Evolutionary conservation across 2,888 invertebrate species (phyloP).

Genomic region (Argynnis bischoffii): DNA sequence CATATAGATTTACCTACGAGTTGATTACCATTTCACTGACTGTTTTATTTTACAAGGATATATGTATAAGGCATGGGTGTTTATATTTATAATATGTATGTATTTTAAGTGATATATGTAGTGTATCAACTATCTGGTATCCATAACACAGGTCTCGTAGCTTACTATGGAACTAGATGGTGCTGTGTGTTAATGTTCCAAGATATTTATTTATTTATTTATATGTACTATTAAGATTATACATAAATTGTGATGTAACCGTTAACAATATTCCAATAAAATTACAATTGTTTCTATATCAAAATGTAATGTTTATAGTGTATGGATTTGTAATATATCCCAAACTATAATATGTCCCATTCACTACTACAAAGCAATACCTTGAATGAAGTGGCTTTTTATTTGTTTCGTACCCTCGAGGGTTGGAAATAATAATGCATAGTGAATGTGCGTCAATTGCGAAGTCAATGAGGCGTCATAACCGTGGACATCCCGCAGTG

Average conservation of each 20-base stretch:
- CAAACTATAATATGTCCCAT: conserved; percentile 26
- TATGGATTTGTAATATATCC: conserved; percentile 24
- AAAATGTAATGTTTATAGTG: not conserved
- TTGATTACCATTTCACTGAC: too few species aligned
- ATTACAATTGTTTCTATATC: not conserved
- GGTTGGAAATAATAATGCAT: conserved; percentile 40
- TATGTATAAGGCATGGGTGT: too few species aligned
- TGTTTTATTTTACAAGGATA: too few species aligned
- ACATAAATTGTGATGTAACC: not conserved
- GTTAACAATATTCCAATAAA: not conserved
- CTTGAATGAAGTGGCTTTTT: conserved; percentile 40
- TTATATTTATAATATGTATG: too few species aligned
- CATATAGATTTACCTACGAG: too few species aligned
- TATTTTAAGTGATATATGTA: too few species aligned
- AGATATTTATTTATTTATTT: too few species aligned
- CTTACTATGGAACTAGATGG: too few species aligned
- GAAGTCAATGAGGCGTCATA: conserved; percentile 46
- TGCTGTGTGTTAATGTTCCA: too few species aligned
- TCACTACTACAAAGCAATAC: conserved; percentile 21
- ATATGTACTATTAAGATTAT: too few species aligned
- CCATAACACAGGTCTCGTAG: too few species aligned
- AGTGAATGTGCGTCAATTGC: conserved; percentile 44
- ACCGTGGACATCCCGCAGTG: conserved; percentile 45
- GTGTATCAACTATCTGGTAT: too few species aligned
- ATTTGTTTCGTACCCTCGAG: conserved; percentile 36